Evolutionary conservation across 1,140 invertebrate species (phyloP).

Genomic region (Panagrolaimus sp.): DNA sequence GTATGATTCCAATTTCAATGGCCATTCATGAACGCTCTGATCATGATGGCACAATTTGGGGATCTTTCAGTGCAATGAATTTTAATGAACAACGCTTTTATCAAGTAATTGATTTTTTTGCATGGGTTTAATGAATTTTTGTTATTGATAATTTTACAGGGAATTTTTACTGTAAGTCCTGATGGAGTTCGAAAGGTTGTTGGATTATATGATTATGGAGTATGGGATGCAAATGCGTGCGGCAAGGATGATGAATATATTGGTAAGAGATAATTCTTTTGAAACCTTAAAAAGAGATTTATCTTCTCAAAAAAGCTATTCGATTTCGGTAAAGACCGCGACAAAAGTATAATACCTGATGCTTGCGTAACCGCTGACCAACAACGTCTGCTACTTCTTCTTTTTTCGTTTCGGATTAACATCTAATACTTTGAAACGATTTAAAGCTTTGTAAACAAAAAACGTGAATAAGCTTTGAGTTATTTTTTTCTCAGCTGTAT

Average conservation of each 20-base stretch:
- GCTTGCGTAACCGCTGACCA: too few relatives aligned
- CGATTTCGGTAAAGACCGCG: too few relatives aligned
- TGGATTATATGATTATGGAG: conserved; percentile 57
- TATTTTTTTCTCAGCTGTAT: conserved; percentile 9
- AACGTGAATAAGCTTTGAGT: neutral
- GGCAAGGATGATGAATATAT: conserved; percentile 58
- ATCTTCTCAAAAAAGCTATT: too few relatives aligned
- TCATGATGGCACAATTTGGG: conserved; percentile 55
- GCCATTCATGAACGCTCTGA: conserved; percentile 57
- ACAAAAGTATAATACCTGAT: too few relatives aligned
- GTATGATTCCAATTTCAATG: conserved; percentile 59
- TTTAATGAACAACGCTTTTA: conserved; percentile 57
- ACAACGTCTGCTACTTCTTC: too few relatives aligned
- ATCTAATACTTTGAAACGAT: neutral
- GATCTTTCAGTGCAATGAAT: conserved; percentile 59
- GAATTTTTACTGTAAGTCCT: conserved; percentile 57
- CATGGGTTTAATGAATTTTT: neutral
- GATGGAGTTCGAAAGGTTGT: conserved; percentile 51
- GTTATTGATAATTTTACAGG: conserved; percentile 34
- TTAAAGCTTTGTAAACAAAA: conserved; percentile 11
- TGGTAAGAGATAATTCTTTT: conserved; percentile 30
- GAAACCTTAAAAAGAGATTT: too few relatives aligned
- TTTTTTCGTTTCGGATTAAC: neutral
- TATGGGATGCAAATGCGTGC: conserved; percentile 55
- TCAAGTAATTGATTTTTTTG: conserved; percentile 34